Base-by-base conservation (phyloP, 2,797 vertebrate species). In the Rhodeus uyekii region DNA sequence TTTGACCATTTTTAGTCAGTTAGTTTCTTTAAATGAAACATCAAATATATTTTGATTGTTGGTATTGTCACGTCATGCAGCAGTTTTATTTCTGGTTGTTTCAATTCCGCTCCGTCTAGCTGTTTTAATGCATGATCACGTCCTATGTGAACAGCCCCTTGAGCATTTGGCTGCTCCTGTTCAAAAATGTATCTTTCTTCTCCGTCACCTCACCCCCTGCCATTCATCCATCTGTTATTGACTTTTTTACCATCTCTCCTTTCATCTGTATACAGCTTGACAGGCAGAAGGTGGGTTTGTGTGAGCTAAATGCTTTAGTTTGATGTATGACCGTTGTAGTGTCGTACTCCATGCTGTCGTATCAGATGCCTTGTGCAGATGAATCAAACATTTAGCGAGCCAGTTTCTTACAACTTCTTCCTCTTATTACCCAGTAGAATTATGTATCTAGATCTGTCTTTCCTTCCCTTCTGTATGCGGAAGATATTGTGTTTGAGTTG, bases 221-320 rank as follows among this genome's bases (percentile, higher is more conserved):
- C 53, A 67, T 78, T 13, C 24, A 64, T 65, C 81, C 64, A 27
- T 73, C n/a, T 4, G 72, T 55, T 85, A 76, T 85, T 8, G 85
- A 86, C 29, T 16, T 16, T 88, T 80, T 73, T 7, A 84, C 79
- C 80, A 27, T 46, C 61, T 65, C n/a, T 53, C 2, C 55, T 77
- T 76, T 48, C 48, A 29, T 50, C 58, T 73, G 38, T 42, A 32
- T 55, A 81, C 87, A 91, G 90, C 78, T 88, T 48, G 86, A 87
- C 85, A 86, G 88, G 76, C 89, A 93, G 55, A 93, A 93, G 91
- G 90, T 93, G 87, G 90, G 91, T 80, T 78, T 68, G 32, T 67
- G 42, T 16, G 76, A 64, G 60, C 34, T 63, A 63, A 46, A 81
- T 50, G 46, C 27, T 18, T 81, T 39, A 38, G 55, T 73, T 73